Evolutionary conservation across 2,888 invertebrate genomes (phyloP), one percentile per base, ranked within the genome.

Genomic region (Sarcophaga subvicina): DNA sequence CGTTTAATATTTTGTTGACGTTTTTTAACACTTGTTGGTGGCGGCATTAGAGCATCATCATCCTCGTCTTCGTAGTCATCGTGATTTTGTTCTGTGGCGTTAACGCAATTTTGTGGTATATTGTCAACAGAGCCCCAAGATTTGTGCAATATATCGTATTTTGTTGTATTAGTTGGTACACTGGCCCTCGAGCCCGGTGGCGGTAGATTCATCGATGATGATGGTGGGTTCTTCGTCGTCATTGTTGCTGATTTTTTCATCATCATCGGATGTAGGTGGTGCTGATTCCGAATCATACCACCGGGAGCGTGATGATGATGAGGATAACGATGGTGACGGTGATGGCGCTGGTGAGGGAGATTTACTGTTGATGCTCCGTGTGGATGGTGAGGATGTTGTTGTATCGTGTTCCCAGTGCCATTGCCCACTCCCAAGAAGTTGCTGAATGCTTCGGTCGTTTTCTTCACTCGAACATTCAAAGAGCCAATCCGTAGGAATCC

Each of bases 401-500:
- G 89, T 71, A 89, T 93, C 85, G 85, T 63, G 94, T 94, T 73
- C 94, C 92, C 93, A 90, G 91, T 92, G 90, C 96, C 91, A 91
- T 90, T 90, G 88, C 96, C 97, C 90, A 97, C 97, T 88, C 97
- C 98, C 90, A 98, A 94, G 93, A 98, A 97, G 93, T 97, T 97
- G 94, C 97, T 98, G 94, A 98, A 97, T 25, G 98, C 98, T 93
- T 98, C 98, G 83, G 98, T 98, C 71, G 98, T 98, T 94, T 97
- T 97, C 94, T 98, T 98, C 90, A 98, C 98, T 91, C 98, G 95
- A 71, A 98, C 98, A 94, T 98, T 98, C 93, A 98, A 94, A 25
- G 98, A 98, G 90, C 98, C 98, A 94, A 98, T 98, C 92, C 98
- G 96, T 89, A 98, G 96, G 94, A 98, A 98, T 90, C 97, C 96